Evolutionary conservation across 1,140 invertebrate species (phyloP).

Genomic region (Paracyclopina nana): DNA sequence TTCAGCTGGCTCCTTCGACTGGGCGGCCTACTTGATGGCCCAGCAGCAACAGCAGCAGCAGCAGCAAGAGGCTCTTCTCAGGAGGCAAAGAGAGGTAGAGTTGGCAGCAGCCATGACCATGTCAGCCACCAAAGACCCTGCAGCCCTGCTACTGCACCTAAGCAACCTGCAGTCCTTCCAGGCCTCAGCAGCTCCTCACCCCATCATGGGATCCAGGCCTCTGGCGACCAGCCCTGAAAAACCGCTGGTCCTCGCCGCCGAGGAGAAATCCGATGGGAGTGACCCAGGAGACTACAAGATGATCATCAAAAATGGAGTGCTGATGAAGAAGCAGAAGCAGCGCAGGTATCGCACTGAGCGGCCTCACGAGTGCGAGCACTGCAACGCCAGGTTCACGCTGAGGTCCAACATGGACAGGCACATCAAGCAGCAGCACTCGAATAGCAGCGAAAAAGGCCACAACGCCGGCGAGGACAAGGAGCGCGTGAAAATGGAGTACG

Average conservation of each 20-base stretch:
- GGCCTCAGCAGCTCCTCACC: conserved; percentile 21
- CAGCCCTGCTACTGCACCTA: conserved; percentile 16
- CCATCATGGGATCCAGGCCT: conserved; percentile 22
- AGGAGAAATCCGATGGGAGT: too few species aligned
- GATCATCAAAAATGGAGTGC: conserved; percentile 67
- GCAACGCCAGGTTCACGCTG: conserved; percentile 64
- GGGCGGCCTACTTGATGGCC: background rate
- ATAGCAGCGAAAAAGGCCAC: conserved; percentile 28
- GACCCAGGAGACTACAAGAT: conserved; percentile 37
- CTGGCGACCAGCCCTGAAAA: background rate
- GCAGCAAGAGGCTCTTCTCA: conserved; percentile 13
- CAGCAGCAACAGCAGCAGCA: background rate
- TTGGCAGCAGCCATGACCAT: conserved; percentile 8
- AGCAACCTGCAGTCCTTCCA: background rate
- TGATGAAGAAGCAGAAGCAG: conserved; percentile 77
- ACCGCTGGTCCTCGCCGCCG: background rate
- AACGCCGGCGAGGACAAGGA: conserved; percentile 17
- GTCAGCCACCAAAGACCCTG: conserved; percentile 6
- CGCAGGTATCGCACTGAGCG: conserved; percentile 69
- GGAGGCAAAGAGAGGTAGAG: too few species aligned
- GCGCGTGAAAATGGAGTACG: conserved; percentile 28
- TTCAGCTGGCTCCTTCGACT: background rate
- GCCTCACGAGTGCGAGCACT: conserved; percentile 69
- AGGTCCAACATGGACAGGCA: conserved; percentile 82
- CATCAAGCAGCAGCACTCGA: conserved; percentile 77